Percentiles rank a stretch among this genome's conserved stretches.
These are phyloP conservation scores for Lacanobia wlatinum DNA, from an alignment of 2,888 invertebrate genomes.

Conservation along the genomic window DNA sequence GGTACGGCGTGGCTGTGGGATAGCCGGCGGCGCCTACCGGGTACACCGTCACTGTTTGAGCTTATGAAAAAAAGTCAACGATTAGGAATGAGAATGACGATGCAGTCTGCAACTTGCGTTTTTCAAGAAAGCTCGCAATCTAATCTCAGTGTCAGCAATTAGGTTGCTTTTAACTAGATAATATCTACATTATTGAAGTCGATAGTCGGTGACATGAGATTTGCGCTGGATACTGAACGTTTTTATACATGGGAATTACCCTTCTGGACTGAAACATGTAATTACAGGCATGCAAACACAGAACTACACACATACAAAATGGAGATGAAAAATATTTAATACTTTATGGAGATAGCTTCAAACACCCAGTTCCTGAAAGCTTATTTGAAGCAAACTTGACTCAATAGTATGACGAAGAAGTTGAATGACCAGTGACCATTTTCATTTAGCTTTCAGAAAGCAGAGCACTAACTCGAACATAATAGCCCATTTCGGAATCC, in stretches of 20 bases:
- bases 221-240: background rate
- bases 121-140: background rate
- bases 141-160: background rate
- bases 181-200: background rate
- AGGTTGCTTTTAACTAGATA: background rate
- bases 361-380: no score
- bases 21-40: conserved; percentile 53
- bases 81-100: background rate
- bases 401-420: background rate
- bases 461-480: background rate
- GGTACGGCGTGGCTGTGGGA: conserved; percentile 50
- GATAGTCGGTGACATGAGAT: background rate
- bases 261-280: background rate
- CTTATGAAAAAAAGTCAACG: conserved; percentile 27
- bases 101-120: background rate
- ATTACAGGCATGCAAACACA: background rate
- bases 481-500: no score
- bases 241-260: background rate
- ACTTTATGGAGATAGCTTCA: background rate
- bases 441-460: background rate
- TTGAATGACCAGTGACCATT: background rate
- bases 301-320: background rate
- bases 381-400: background rate
- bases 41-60: conserved; percentile 59
- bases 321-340: background rate